Evolutionary conservation across 2,888 invertebrate species (phyloP).

Genomic region (Brenthis hecate): DNA sequence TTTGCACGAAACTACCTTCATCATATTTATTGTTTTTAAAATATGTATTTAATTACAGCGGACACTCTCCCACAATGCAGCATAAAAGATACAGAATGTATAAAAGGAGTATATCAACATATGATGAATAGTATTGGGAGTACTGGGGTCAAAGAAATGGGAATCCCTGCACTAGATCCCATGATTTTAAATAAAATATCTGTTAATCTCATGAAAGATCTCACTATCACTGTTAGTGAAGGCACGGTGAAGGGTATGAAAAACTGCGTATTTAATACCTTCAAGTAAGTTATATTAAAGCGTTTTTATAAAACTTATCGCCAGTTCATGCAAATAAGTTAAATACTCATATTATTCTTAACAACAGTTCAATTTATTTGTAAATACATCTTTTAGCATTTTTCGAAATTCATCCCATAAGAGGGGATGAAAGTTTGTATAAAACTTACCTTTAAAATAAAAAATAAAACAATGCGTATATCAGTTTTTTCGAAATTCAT

Average conservation of each 20-base stretch:
- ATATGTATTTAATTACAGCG: background rate
- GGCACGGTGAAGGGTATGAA: constrained; percentile 27
- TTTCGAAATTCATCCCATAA: too few species aligned
- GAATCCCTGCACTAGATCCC: constrained; percentile 32
- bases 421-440: too few species aligned
- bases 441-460: too few species aligned
- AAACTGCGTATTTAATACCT: constrained; percentile 26
- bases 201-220: constrained; percentile 22
- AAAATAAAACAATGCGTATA: too few species aligned
- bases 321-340: too few species aligned
- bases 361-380: background rate
- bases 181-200: constrained; percentile 23
- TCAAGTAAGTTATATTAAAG: constrained; percentile 22
- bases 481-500: too few species aligned
- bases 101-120: constrained; percentile 23
- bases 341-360: background rate
- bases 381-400: too few species aligned
- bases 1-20: too few species aligned
- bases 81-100: constrained; percentile 32
- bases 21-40: too few species aligned
- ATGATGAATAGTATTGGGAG: constrained; percentile 10
- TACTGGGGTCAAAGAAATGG: constrained; percentile 15
- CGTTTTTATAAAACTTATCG: background rate
- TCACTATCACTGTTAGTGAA: constrained; percentile 26
- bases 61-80: constrained; percentile 26